A percentile compares a stretch with the other conserved stretches of the same genome.
Evolutionary conservation across 2,888 invertebrate genomes (phyloP).

Genomic region (Laspeyria flexula): DNA sequence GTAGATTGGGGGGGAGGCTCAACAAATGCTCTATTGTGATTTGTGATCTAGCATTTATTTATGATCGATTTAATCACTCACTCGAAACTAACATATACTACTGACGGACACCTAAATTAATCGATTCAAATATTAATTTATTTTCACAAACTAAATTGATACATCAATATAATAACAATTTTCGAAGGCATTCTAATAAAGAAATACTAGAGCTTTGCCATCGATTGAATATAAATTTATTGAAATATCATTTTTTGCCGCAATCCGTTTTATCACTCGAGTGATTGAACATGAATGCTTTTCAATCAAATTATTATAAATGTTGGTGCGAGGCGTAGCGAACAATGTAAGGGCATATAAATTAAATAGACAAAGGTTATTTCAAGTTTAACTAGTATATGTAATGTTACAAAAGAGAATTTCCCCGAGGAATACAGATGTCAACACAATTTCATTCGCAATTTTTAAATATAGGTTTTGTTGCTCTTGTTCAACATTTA

Average conservation of each 20-base stretch:
- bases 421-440: not conserved
- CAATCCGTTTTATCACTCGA: constrained; percentile 25
- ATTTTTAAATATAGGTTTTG: too few species aligned
- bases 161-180: constrained; percentile 11
- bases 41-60: constrained; percentile 39
- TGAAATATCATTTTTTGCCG: constrained; percentile 19
- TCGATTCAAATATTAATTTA: too few species aligned
- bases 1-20: constrained; percentile 2
- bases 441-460: not conserved
- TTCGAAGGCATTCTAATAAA: constrained; percentile 16
- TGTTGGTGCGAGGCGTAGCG: not conserved
- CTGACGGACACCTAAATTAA: not conserved
- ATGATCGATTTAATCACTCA: constrained; percentile 10
- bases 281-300: constrained; percentile 30
- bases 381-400: constrained; percentile 19
- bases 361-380: constrained; percentile 11
- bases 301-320: constrained; percentile 19
- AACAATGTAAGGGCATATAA: not conserved
- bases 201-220: constrained; percentile 7
- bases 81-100: not conserved
- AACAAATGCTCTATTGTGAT: constrained; percentile 40
- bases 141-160: not conserved
- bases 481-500: too few species aligned
- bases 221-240: constrained; percentile 18
- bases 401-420: not conserved